phyloP scores from a whole-genome alignment of 2,888 invertebrate species.

The Conops quadrifasciatus region DNA sequence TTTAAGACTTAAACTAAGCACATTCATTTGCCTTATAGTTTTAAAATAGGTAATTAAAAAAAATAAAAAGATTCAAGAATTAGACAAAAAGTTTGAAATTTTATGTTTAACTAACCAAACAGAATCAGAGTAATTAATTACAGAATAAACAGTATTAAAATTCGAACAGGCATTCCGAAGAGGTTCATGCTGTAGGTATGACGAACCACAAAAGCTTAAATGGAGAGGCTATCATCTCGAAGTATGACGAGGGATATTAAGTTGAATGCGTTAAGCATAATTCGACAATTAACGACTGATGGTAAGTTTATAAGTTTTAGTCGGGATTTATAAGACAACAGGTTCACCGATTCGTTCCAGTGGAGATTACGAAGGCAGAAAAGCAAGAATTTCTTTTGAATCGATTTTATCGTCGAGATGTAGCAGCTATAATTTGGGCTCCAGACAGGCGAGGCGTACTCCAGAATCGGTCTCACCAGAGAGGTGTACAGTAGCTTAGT shows the following conservation, averaged over 20 bases:
- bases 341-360: not conserved
- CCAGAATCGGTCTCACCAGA: not conserved
- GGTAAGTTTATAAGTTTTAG: constrained; percentile 9
- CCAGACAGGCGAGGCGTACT: constrained; percentile 13
- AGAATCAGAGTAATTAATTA: too few species aligned
- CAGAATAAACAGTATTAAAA: too few species aligned
- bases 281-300: not conserved
- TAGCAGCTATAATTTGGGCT: constrained; percentile 4
- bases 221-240: not conserved
- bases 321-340: constrained; percentile 27
- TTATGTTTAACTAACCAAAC: too few species aligned
- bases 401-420: not conserved
- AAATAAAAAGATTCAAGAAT: too few species aligned
- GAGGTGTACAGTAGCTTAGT: not conserved
- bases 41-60: too few species aligned
- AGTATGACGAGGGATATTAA: not conserved
- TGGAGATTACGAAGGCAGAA: not conserved
- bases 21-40: too few species aligned
- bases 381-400: constrained; percentile 6
- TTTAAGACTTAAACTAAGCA: too few species aligned
- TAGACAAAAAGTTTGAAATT: too few species aligned
- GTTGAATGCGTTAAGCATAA: not conserved
- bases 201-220: too few species aligned
- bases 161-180: too few species aligned
- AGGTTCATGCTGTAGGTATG: too few species aligned